Evolutionary conservation across 2,888 invertebrate genomes (phyloP), one percentile per base, ranked within the genome.

Genomic region (Venusia cambrica): DNA sequence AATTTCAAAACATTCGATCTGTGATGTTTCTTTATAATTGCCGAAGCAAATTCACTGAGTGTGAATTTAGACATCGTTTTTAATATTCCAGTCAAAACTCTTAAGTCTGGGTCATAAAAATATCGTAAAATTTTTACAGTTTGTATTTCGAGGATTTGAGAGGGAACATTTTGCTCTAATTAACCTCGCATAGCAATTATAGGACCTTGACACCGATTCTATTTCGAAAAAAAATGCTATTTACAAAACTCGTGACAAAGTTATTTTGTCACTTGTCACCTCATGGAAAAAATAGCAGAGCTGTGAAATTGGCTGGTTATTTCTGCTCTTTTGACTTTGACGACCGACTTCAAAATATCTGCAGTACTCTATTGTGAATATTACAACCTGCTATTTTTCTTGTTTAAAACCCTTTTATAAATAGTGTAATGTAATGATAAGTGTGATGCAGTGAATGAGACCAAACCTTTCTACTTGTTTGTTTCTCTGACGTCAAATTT

Each of bases 181-280:
- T 51, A 48, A 36, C 39, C 39, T 43, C 33, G 30, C 27, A 44
- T 45, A 48, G 39, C 40, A 54, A 51, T 58, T 57, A 47, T 41
- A 29, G 37, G 25, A 56, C 79, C 80, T 73, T 81, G 79, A 76
- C 80, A 78, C 41, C 68, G 51, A 64, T 72, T 46, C 33, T 33
- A 34, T 37, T 47, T 40, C 39, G 53, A 51, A 60, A 60, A n/a
- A 69, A 66, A 62, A 63, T 58, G 51, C 62, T 65, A 62, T 65
- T 54, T 60, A 65, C 70, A 71, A 62, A 65, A 60, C 27, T 24
- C 38, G 36, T 42, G 48, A 41, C 28, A 39, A 41, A 55, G 55
- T 51, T 51, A 56, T 51, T 68, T 72, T 67, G 66, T 62, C n/a
- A n/a, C n/a, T n/a, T 73, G 73, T 71, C 70, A 70, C 57, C 38